Evolutionary conservation across 1,140 invertebrate genomes (phyloP).

Genomic region (Hetaerina americana): DNA sequence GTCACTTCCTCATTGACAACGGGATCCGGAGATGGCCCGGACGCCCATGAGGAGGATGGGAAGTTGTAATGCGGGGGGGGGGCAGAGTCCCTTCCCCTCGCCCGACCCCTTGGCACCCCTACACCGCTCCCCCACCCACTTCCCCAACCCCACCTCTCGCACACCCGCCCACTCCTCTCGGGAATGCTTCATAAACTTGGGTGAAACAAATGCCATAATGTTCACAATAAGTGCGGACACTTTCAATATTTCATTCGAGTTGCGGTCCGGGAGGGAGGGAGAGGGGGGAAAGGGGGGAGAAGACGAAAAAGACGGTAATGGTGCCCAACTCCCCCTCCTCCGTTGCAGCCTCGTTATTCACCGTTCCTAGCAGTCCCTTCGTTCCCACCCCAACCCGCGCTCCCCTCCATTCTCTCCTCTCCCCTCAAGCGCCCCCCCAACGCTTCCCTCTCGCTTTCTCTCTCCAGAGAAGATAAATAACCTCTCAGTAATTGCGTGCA

Average conservation of each 20-base stretch:
- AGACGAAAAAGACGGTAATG: slow-evolving; percentile 9
- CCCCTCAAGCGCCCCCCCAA: neutral
- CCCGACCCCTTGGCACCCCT: no score
- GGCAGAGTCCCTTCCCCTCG: no score
- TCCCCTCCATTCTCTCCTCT: neutral
- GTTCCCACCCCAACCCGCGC: neutral
- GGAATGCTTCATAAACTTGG: slow-evolving; percentile 9
- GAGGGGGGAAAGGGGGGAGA: slow-evolving; percentile 1
- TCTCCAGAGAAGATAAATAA: slow-evolving; percentile 35
- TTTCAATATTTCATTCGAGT: slow-evolving; percentile 15
- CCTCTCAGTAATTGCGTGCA: slow-evolving; percentile 38
- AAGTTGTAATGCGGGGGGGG: no score
- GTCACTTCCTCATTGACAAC: no score
- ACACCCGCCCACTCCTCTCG: neutral
- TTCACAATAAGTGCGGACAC: slow-evolving; percentile 17
- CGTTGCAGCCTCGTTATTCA: neutral
- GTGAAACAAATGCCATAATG: slow-evolving; percentile 11
- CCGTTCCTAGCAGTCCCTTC: neutral
- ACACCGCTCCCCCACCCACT: no score
- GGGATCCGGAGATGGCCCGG: no score
- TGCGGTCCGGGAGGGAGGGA: slow-evolving; percentile 3
- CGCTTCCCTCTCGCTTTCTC: neutral
- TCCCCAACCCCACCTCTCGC: neutral
- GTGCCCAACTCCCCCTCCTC: slow-evolving; percentile 8
- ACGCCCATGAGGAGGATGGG: no score